Conservation (phyloP, 2,888 invertebrate species). For the Tinea pellionella region DNA sequence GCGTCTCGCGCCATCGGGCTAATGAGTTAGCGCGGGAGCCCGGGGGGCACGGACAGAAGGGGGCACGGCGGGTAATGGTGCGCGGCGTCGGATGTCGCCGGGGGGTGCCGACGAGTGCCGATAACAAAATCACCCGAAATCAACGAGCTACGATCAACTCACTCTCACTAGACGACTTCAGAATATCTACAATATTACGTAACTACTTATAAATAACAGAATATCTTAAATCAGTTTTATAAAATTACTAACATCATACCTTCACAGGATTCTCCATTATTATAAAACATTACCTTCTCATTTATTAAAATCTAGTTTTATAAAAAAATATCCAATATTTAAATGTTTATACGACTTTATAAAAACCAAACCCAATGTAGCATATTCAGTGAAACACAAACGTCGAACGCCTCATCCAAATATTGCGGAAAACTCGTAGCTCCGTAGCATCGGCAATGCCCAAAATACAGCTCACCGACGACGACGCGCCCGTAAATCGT, state of each 20-base stretch:
- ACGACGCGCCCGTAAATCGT: constrained; percentile 70
- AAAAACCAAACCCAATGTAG: too few species aligned
- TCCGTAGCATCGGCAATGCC: constrained; percentile 47
- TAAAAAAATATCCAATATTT: too few species aligned
- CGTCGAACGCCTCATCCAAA: constrained; percentile 32
- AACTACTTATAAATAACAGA: too few species aligned
- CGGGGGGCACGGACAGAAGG: constrained; percentile 22
- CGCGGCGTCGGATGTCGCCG: constrained; percentile 63
- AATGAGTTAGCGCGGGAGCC: constrained; percentile 34
- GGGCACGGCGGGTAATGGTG: constrained; percentile 47
- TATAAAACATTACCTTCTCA: too few species aligned
- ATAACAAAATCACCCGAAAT: constrained; percentile 59
- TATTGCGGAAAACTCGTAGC: constrained; percentile 26
- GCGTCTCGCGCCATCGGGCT: constrained; percentile 36
- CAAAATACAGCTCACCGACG: constrained; percentile 64
- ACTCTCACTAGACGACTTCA: not conserved
- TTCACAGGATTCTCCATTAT: too few species aligned
- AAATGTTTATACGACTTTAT: too few species aligned
- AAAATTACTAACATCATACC: too few species aligned
- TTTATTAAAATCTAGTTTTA: too few species aligned
- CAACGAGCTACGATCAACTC: constrained; percentile 13
- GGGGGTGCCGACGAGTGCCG: constrained; percentile 50
- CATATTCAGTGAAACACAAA: not conserved
- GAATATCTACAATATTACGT: not conserved
- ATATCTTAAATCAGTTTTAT: too few species aligned